Evolutionary conservation across 2,888 invertebrate genomes (phyloP).

Genomic region (Ctenicera cuprea): DNA sequence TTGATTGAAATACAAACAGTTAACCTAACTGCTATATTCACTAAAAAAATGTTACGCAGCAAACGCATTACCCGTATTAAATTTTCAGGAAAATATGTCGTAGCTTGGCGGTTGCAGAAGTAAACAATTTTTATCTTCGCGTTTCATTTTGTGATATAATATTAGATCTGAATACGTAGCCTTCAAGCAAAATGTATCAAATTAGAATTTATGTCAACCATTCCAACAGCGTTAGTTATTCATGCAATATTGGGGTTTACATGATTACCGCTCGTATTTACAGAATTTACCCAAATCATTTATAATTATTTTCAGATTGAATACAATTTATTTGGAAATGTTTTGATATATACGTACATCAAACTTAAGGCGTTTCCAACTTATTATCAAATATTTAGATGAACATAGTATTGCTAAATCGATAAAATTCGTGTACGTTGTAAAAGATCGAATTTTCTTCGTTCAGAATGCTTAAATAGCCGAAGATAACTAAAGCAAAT

Average conservation of each 20-base stretch:
- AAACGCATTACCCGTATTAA: constrained; percentile 12
- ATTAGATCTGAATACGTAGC: background rate
- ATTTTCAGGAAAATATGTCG: background rate
- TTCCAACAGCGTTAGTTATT: background rate
- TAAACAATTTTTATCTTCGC: constrained; percentile 3
- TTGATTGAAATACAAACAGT: background rate
- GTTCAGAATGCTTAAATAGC: too few relatives aligned
- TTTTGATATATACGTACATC: too few relatives aligned
- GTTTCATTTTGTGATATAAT: background rate
- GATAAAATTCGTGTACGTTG: too few relatives aligned
- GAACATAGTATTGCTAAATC: too few relatives aligned
- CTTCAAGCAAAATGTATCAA: background rate
- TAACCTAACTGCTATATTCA: background rate
- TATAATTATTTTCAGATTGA: too few relatives aligned
- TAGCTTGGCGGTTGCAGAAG: background rate
- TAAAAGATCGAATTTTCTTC: too few relatives aligned
- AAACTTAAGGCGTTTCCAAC: too few relatives aligned
- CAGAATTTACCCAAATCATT: too few relatives aligned
- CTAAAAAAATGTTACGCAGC: background rate
- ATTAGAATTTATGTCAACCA: background rate
- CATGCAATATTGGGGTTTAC: background rate
- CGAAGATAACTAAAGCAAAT: too few relatives aligned
- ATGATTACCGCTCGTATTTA: background rate
- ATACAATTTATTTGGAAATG: too few relatives aligned
- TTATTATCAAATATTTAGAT: too few relatives aligned